Conservation (phyloP, 1,140 invertebrate species). For the Nylanderia fulva region DNA sequence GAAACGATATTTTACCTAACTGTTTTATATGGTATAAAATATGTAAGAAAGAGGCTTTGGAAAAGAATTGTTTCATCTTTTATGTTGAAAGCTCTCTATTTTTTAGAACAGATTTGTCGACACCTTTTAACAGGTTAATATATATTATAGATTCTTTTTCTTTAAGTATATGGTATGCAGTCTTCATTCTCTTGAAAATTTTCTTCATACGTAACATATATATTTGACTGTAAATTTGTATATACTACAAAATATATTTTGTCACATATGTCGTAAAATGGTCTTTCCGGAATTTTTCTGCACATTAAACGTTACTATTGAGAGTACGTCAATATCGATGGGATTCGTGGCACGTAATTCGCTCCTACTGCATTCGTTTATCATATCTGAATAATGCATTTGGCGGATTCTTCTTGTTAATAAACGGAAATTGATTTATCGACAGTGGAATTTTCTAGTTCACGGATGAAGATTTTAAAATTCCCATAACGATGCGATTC, state of each 20-base stretch:
- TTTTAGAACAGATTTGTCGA: background rate
- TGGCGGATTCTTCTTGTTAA: slow-evolving; percentile 31
- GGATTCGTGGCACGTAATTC: slow-evolving; percentile 24
- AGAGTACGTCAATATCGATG: background rate
- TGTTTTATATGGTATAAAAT: background rate
- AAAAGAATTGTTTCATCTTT: background rate
- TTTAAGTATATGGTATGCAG: too few species aligned
- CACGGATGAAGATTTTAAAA: background rate
- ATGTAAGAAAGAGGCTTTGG: background rate
- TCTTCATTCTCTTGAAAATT: too few species aligned
- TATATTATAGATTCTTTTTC: too few species aligned
- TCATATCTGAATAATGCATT: slow-evolving; percentile 39
- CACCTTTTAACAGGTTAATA: too few species aligned
- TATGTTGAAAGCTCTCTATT: background rate
- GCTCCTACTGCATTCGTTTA: slow-evolving; percentile 23
- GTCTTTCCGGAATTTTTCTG: background rate
- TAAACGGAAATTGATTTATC: slow-evolving; percentile 46
- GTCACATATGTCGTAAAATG: background rate
- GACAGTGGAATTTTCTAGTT: background rate
- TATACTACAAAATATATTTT: background rate
- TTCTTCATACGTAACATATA: background rate
- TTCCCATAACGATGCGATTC: background rate
- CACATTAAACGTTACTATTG: slow-evolving; percentile 11
- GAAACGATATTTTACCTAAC: background rate
- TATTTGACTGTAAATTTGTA: background rate